Conservation (phyloP, 2,113 vertebrate genomes). For the Octodon degus region DNA sequence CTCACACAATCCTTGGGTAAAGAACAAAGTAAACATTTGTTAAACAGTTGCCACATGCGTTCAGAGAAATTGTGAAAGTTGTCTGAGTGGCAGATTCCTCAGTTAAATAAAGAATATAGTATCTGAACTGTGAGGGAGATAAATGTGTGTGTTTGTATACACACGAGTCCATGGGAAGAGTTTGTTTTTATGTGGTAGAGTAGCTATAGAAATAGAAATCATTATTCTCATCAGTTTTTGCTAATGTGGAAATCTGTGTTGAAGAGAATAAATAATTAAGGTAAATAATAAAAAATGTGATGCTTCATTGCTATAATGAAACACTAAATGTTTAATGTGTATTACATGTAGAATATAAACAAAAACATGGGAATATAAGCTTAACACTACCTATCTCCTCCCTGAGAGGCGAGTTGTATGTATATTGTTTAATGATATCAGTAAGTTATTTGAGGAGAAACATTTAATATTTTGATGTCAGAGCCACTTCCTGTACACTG, state of each 20-base stretch:
- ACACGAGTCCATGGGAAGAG: background rate
- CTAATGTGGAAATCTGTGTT: background rate
- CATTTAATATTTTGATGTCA: background rate
- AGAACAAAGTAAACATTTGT: slow-evolving; percentile 12
- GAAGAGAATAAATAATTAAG: background rate
- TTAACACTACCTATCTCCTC: background rate
- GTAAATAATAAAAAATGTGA: background rate
- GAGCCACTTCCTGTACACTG: background rate
- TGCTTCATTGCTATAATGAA: background rate
- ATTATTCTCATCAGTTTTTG: background rate
- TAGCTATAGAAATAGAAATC: background rate
- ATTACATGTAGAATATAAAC: background rate
- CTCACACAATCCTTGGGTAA: background rate
- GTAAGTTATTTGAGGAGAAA: background rate
- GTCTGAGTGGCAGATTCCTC: background rate
- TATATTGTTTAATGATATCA: background rate
- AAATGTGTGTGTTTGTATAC: background rate
- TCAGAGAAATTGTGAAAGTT: slow-evolving; percentile 1
- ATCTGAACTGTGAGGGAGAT: background rate
- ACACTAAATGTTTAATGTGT: background rate
- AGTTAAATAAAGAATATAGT: background rate
- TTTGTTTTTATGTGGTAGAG: background rate
- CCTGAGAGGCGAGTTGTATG: background rate
- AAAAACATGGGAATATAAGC: background rate
- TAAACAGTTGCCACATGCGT: background rate